Base-by-base conservation (phyloP, 2,797 vertebrate species). In the Oophaga sylvatica region DNA sequence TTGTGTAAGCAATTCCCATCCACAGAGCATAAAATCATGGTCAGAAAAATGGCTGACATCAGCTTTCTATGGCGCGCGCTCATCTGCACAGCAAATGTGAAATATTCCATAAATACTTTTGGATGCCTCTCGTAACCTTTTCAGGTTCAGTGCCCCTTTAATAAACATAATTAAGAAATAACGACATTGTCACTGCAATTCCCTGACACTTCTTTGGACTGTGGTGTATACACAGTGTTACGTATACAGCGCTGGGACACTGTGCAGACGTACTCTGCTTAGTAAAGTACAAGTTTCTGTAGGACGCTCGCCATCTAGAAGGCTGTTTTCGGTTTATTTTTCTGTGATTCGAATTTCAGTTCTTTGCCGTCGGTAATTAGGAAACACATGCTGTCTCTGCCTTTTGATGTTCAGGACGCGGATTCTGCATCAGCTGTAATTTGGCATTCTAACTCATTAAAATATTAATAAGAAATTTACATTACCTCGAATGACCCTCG, bases 391-490 rank as follows among this genome's bases (percentile, higher is more conserved):
- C 77, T 48, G 31, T n/a, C 48, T n/a, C 13, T 10, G 17, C 31
- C 56, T 65, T 87, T 81, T 82, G 75, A 85, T 78, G 56, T 81
- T 75, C 67, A 56, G 16, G 68, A 62, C 45, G 67, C 65, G 45
- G 78, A 81, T 73, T 87, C 77, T 71, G 60, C 83, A 77, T 78
- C 73, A 57, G 73, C 60, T 85, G 59, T 78, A 56, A 85, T 85
- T 67, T 78, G 73, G 73, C 65, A 57, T 85, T 78, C 60, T 29
- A 22, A 81, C 68, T 87, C 71, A 76, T 82, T 83, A 77, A 83
- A 87, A 87, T 82, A 87, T 77, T 76, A 82, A 82, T 63, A 62
- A 48, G 70, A 83, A 57, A 82, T 87, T 77, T 65, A 41, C 68
- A 81, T 87, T 87, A 84, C 81, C 81, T 80, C 53, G 77, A 20